These are phyloP conservation scores for Drosophila sulfurigaster DNA, from an alignment of 1,140 invertebrate genomes.

Conservation along the genomic window DNA sequence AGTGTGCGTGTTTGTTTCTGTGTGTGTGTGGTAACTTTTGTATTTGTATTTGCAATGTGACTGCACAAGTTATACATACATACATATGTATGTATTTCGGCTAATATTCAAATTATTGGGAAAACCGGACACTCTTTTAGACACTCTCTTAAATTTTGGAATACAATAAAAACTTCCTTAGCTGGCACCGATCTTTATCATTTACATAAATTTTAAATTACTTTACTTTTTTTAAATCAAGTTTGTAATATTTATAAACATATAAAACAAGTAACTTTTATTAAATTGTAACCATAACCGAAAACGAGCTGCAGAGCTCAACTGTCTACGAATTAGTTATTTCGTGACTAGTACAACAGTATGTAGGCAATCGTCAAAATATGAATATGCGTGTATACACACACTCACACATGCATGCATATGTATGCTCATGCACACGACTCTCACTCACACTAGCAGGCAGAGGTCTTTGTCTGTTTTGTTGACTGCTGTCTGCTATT, in stretches of 20 bases:
- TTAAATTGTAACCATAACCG: background rate
- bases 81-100: background rate
- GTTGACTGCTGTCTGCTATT: slow-evolving; percentile 32
- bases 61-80: background rate
- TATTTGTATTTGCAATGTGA: background rate
- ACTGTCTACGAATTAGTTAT: no score
- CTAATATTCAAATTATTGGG: background rate
- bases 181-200: no score
- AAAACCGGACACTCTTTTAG: no score
- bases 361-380: background rate
- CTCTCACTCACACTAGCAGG: slow-evolving; percentile 6
- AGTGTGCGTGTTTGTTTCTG: background rate
- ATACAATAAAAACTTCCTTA: no score
- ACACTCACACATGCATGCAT: slow-evolving; percentile 8
- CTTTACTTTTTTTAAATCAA: no score
- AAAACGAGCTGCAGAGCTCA: no score
- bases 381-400: background rate
- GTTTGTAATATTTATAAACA: no score
- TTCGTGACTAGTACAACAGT: no score
- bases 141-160: no score
- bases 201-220: no score
- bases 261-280: no score
- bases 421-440: background rate
- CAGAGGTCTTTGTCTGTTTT: slow-evolving; percentile 30
- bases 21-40: background rate